These are phyloP conservation scores for Amazona guildingii DNA, from an alignment of 2,113 vertebrate species.

Conservation along the genomic window DNA sequence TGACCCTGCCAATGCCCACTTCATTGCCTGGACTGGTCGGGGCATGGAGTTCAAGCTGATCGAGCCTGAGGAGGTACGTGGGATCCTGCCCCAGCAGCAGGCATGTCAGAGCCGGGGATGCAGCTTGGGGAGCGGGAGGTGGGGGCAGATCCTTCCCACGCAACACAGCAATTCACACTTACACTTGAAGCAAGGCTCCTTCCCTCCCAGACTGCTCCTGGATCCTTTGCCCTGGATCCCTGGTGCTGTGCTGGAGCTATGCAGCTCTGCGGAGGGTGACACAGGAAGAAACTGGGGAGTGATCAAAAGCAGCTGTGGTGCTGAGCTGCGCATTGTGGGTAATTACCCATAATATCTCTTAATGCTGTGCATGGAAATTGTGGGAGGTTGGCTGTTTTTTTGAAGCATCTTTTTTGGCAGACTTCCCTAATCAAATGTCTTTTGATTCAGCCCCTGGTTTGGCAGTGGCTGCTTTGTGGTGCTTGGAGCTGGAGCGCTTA, in stretches of 20 bases:
- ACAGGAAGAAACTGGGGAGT: constrained; percentile 67
- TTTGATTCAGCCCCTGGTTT: constrained; percentile 63
- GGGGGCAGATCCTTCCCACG: not conserved
- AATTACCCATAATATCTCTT: constrained; percentile 73
- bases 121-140: not conserved
- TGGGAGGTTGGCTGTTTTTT: constrained; percentile 8
- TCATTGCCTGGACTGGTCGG: constrained; percentile 96
- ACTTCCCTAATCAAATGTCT: constrained; percentile 70
- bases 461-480: constrained; percentile 8
- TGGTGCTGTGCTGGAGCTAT: not conserved
- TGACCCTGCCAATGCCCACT: constrained; percentile 92
- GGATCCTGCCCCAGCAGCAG: not conserved
- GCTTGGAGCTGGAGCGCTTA: not conserved
- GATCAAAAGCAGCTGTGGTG: constrained; percentile 77
- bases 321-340: constrained; percentile 69
- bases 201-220: not conserved
- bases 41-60: constrained; percentile 99
- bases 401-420: constrained; percentile 71
- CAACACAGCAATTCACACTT: rapidly evolving
- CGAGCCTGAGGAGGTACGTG: constrained; percentile 90
- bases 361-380: constrained; percentile 67
- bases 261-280: constrained; percentile 21
- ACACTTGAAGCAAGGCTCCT: rapidly evolving
- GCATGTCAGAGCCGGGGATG: not conserved
- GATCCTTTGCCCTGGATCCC: not conserved